Conservation (phyloP, 2,113 vertebrate species). For the Cryptotis parvus region DNA sequence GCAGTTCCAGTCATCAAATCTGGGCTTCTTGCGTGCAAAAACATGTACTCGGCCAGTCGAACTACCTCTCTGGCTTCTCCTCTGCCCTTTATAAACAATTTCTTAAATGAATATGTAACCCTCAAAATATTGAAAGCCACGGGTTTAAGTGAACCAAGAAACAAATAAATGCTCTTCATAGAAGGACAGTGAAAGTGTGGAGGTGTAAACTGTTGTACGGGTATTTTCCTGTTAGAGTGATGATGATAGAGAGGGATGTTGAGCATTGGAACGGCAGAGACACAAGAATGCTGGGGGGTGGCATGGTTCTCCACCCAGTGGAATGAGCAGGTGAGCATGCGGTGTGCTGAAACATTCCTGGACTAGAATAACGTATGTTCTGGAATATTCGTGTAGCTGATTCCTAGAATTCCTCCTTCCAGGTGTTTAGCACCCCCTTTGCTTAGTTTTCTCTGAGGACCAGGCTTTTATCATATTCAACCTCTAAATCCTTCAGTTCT, state of each 20-base stretch:
- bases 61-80: too few species aligned
- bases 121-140: conserved; percentile 27
- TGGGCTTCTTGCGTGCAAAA: too few species aligned
- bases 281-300: neutral
- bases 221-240: conserved; percentile 6
- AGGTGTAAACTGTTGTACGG: neutral
- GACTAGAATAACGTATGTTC: conserved; percentile 31
- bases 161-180: conserved; percentile 30
- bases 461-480: neutral
- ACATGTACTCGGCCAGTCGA: too few species aligned
- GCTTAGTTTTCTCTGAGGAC: conserved; percentile 1
- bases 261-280: neutral
- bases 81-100: too few species aligned
- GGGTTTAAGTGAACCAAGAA: conserved; percentile 43
- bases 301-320: neutral
- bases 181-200: neutral
- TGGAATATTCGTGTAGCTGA: conserved; percentile 27
- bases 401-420: neutral
- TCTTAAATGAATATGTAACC: conserved; percentile 19
- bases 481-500: neutral
- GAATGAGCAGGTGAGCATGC: neutral
- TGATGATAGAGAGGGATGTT: neutral
- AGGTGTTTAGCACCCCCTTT: conserved; percentile 34
- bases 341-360: neutral
- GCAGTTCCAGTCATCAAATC: too few species aligned